Percentiles rank a stretch among this genome's conserved stretches.
Evolutionary conservation across 2,797 vertebrate genomes (phyloP).

Genomic region (Paratrypauchen microcephalus): DNA sequence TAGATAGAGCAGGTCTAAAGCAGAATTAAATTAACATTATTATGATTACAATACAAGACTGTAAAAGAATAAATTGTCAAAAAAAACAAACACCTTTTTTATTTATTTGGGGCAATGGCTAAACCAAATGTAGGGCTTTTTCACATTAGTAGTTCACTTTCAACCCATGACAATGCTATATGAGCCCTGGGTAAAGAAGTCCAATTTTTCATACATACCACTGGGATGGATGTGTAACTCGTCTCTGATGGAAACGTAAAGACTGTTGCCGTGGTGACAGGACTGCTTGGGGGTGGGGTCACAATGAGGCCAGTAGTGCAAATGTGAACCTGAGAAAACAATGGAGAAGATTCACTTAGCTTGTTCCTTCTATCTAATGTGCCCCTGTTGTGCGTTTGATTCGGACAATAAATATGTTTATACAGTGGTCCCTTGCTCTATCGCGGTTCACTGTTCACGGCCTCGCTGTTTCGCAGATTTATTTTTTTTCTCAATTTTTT

Average conservation of each 20-base stretch:
- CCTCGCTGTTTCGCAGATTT: no score
- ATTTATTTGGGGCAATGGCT: background rate
- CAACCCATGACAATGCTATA: background rate
- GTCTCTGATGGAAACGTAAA: constrained; percentile 93
- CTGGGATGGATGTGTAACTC: constrained; percentile 82
- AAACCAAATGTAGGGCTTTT: no score
- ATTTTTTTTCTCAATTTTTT: no score
- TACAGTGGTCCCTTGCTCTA: no score
- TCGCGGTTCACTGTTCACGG: no score
- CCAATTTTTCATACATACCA: constrained; percentile 64
- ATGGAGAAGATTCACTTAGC: constrained; percentile 5
- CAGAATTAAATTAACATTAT: background rate
- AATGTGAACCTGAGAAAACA: constrained; percentile 89
- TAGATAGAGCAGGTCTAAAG: background rate
- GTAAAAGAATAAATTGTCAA: no score
- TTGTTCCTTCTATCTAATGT: background rate
- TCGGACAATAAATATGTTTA: background rate
- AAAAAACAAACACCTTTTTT: background rate
- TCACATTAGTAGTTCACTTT: background rate
- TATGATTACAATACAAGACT: background rate
- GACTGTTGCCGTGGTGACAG: constrained; percentile 91
- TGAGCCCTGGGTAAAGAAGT: background rate
- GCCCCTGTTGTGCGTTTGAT: background rate
- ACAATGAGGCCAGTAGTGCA: constrained; percentile 95
- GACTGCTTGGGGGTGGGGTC: constrained; percentile 96